Evolutionary conservation across 2,888 invertebrate species (phyloP).

Genomic region (Malthinus seriepunctatus): DNA sequence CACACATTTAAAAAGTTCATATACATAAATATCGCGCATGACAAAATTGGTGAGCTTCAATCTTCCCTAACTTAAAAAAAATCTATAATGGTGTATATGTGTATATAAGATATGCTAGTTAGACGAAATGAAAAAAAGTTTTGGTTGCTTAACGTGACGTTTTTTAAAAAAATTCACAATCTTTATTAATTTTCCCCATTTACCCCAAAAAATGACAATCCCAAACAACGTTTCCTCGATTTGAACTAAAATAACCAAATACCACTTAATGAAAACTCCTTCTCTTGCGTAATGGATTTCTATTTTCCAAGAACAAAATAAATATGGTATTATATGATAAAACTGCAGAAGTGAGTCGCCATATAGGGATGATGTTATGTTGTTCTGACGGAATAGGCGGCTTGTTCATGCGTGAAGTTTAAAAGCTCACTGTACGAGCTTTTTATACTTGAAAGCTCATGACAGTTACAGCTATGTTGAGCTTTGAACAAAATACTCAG

Average conservation of each 20-base stretch:
- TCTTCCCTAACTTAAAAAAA: conserved; percentile 55
- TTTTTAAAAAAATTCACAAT: conserved; percentile 3
- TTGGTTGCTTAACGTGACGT: conserved; percentile 41
- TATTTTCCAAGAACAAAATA: conserved; percentile 37
- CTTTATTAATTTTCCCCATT: background rate
- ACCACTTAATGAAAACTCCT: conserved; percentile 13
- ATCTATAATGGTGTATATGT: conserved; percentile 57
- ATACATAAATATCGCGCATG: conserved; percentile 41
- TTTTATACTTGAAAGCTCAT: conserved; percentile 50
- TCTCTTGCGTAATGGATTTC: conserved; percentile 34
- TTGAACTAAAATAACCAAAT: background rate
- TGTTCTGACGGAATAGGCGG: conserved; percentile 49
- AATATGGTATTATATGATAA: conserved; percentile 46
- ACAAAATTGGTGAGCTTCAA: conserved; percentile 44
- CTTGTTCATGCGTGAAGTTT: conserved; percentile 51
- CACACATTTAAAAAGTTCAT: conserved; percentile 38
- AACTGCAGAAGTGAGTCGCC: conserved; percentile 38
- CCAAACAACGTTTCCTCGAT: no score
- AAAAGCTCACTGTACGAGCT: conserved; percentile 49
- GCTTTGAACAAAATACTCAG: conserved; percentile 30
- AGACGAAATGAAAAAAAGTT: conserved; percentile 54
- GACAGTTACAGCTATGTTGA: conserved; percentile 49
- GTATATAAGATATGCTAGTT: conserved; percentile 57
- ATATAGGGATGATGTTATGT: conserved; percentile 44
- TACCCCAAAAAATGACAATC: background rate